Evolutionary conservation across 2,113 vertebrate species (phyloP).

Genomic region (Cynocephalus volans): DNA sequence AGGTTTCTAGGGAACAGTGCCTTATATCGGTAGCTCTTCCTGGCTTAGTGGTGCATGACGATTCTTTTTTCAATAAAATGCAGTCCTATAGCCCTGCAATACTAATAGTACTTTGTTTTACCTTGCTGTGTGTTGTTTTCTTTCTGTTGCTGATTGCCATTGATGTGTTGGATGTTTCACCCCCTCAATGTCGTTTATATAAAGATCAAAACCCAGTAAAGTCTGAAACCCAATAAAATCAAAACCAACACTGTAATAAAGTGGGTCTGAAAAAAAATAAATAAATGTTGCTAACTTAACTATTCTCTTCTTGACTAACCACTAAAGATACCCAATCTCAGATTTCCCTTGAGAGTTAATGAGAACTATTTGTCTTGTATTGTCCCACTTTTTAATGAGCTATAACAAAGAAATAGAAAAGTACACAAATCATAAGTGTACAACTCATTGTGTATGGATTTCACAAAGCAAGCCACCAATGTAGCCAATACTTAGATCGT

Average conservation of each 20-base stretch:
- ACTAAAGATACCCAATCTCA: background rate
- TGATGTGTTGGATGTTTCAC: background rate
- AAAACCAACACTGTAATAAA: background rate
- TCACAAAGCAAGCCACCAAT: background rate
- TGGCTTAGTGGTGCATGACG: background rate
- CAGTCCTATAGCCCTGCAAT: background rate
- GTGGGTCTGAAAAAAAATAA: background rate
- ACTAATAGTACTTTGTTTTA: background rate
- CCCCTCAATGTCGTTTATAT: background rate
- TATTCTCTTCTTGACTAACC: background rate
- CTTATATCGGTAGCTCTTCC: background rate
- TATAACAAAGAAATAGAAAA: conserved; percentile 6
- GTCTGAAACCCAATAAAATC: conserved; percentile 6
- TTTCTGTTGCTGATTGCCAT: background rate
- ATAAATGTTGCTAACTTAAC: background rate
- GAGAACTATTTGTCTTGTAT: background rate
- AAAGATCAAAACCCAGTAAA: background rate
- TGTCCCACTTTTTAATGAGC: background rate
- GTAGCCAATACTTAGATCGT: background rate
- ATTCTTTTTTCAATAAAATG: background rate
- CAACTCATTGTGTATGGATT: background rate
- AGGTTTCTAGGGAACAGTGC: background rate
- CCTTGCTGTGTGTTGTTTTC: background rate
- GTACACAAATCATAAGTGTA: background rate
- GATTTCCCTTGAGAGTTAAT: background rate